Evolutionary conservation across 2,888 invertebrate genomes (phyloP), one percentile per base, ranked within the genome.

Genomic region (Dromius quadrimaculatus): DNA sequence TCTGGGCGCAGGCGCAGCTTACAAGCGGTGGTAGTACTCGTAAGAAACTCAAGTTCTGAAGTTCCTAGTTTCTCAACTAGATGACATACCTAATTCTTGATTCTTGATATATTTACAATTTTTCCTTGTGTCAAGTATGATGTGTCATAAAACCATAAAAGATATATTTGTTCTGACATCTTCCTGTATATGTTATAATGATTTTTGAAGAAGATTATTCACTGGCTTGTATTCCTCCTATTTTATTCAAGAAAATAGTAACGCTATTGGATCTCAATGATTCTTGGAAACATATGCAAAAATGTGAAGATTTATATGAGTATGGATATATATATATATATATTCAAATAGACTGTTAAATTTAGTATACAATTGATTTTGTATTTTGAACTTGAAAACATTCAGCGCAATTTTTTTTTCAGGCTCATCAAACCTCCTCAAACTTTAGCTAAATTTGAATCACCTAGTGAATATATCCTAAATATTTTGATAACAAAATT

Each of bases 231-330:
- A 38, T 65, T 54, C 65, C 54, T 15, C 8, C 6, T 22, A 45
- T 36, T 36, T 23, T 65, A n/a, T 62, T 22, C 11, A 47, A 9
- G 5, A 43, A 34, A 47, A 43, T 72, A 32, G 47, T 19, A 8
- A 4, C 19, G 13, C 8, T 22, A 2, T 19, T 72, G 11, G 47
- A 61, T 34, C 11, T 22, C n/a, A 38, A 71, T 13, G 32, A 45
- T 1, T 22, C 36, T 1, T 65, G 70, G 69, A 45, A 47, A 34
- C 70, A 59, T 17, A 54, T 72, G 8, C 45, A 61, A 19, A 45
- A 41, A 32, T 61, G 38, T 32, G 17, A 59, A 23, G 8, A 32
- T 28, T 59, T 72, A 17, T 72, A 59, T 41, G 19, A 50, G 72
- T 72, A 70, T 8, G 72, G 50, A 54, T 28, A 19, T 2, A 13